These are phyloP conservation scores for Odocoileus hemionus DNA, from an alignment of 2,113 vertebrate species.

Conservation along the genomic window DNA sequence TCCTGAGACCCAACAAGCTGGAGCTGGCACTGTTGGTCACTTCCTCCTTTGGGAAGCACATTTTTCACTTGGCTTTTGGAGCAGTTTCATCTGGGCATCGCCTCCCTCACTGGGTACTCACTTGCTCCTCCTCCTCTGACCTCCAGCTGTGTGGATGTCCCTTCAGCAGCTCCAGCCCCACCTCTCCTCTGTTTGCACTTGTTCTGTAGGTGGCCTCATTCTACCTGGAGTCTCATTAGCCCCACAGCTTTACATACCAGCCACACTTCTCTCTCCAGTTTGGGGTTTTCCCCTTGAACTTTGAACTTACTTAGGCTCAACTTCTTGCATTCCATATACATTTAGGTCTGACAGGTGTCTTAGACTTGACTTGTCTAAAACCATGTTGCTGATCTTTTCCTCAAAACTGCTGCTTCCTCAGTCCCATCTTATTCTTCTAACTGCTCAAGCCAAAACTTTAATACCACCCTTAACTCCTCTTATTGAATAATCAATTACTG, in stretches of 20 bases:
- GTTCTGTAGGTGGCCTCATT: neutral
- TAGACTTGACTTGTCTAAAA: neutral
- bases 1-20: neutral
- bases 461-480: neutral
- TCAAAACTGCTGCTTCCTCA: neutral
- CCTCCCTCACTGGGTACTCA: neutral
- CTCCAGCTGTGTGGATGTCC: neutral
- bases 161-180: neutral
- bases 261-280: neutral
- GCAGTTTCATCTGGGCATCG: neutral
- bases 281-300: neutral
- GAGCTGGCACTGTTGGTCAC: neutral
- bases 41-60: neutral
- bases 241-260: neutral
- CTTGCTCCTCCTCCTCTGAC: neutral
- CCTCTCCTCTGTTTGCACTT: neutral
- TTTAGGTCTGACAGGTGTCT: neutral
- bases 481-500: neutral
- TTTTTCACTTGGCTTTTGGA: neutral
- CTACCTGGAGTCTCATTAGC: neutral
- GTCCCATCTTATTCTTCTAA: neutral
- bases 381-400: neutral
- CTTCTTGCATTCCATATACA: neutral
- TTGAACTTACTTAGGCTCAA: neutral
- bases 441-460: neutral